Evolutionary conservation across 1,140 invertebrate species (phyloP), one percentile per base, ranked within the genome.

Genomic region (Drosophila asahinai): DNA sequence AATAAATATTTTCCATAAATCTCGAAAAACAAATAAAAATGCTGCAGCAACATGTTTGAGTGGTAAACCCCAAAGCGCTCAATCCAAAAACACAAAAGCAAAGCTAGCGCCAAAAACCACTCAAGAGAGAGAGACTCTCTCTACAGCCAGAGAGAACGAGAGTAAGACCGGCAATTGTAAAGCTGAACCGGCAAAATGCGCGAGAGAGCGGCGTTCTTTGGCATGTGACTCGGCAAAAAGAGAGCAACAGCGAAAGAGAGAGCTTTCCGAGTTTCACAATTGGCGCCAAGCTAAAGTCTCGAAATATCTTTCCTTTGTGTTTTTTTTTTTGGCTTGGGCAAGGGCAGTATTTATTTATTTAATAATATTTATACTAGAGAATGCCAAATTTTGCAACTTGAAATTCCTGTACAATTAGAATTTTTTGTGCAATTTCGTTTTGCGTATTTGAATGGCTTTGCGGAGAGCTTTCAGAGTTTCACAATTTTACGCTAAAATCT

Each of bases 281-380:
- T 55, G 52, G 52, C 52, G 52, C 52, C 52, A 55, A 55, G 14
- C 52, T 38, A 55, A 55, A 55, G 33, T 55, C 33, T 55, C 33
- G 36, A 55, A 55, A 55, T 55, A 55, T 54, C 51, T 14, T 54
- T 36, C 9, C 3, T 17, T 12, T 7, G 7, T 49, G 2, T 17
- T 5, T 30, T 54, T 52, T 30, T 55, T 36, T 22, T 12, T 33
- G 15, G 30, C 33, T 55, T 55, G 52, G 33, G 52, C 52, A 55
- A 55, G 52, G 52, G 52, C 52, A 55, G 52, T 55, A 30, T 55
- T 55, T 55, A 55, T 55, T 55, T 55, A 55, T 55, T 55, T 55
- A 6, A 22, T 55, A 55, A 55, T 22, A 38, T 55, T 22, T 55
- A 9, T 22, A 38, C 52, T 38, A 55, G 19, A 9, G 8, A 38